These are phyloP conservation scores for Crioceris asparagi DNA, from an alignment of 2,888 invertebrate species.

Conservation along the genomic window DNA sequence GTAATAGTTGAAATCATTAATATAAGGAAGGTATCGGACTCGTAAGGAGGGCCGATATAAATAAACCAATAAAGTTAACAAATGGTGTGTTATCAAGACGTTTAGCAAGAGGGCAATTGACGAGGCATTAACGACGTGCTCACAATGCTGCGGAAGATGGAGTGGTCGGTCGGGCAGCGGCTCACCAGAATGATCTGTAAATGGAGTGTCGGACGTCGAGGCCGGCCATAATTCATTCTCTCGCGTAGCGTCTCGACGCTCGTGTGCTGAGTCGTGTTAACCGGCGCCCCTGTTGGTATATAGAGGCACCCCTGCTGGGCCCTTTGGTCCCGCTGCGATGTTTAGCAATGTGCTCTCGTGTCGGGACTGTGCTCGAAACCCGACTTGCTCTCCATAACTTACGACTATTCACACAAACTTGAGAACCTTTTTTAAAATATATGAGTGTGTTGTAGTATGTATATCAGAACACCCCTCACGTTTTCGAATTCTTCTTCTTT, in stretches of 20 bases:
- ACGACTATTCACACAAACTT: too few species aligned
- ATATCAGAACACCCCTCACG: too few species aligned
- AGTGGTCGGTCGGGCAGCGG: slow-evolving; percentile 41
- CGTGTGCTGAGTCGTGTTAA: slow-evolving; percentile 27
- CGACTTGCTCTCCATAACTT: too few species aligned
- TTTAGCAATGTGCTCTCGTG: slow-evolving; percentile 27
- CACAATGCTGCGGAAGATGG: slow-evolving; percentile 36
- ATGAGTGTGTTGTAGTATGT: too few species aligned
- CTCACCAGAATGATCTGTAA: slow-evolving; percentile 48
- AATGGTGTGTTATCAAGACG: slow-evolving; percentile 37
- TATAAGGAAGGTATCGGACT: too few species aligned
- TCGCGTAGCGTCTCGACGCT: slow-evolving; percentile 2
- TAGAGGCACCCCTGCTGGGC: slow-evolving; percentile 32
- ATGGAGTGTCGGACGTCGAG: slow-evolving; percentile 45
- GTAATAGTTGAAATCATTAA: too few species aligned
- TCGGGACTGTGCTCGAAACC: too few species aligned
- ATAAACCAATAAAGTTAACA: slow-evolving; percentile 33
- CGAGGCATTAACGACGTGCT: slow-evolving; percentile 33
- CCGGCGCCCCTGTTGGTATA: slow-evolving; percentile 30
- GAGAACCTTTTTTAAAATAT: too few species aligned
- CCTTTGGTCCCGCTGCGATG: slow-evolving; percentile 29
- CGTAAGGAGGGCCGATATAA: too few species aligned
- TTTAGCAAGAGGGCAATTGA: slow-evolving; percentile 33
- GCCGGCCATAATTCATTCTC: slow-evolving; percentile 42
- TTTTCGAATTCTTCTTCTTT: too few species aligned